phyloP scores from a whole-genome alignment of 2,888 invertebrate species.

The Lobophora halterata region DNA sequence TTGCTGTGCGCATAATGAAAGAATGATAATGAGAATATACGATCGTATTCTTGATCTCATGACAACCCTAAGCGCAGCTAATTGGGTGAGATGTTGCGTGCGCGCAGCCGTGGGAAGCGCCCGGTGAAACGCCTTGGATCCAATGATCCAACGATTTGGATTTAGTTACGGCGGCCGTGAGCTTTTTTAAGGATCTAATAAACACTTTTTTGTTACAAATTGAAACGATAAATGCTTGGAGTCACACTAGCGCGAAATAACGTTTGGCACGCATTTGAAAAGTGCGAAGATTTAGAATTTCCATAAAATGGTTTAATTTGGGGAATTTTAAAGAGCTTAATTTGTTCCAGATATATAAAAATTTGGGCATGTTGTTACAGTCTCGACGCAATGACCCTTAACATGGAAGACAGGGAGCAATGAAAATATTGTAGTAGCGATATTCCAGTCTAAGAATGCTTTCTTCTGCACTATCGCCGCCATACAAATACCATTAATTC shows the following conservation, averaged over 20 bases:
- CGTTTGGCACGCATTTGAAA: constrained; percentile 23
- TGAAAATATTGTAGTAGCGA: too few species aligned
- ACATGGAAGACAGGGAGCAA: too few species aligned
- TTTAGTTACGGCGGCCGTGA: constrained; percentile 55
- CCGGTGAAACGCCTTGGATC: constrained; percentile 56
- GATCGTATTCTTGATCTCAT: not conserved
- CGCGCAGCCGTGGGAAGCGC: constrained; percentile 66
- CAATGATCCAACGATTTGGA: constrained; percentile 54
- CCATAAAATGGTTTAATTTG: too few species aligned
- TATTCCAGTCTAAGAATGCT: too few species aligned
- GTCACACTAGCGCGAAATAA: constrained; percentile 27
- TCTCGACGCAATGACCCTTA: too few species aligned
- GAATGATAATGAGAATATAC: not conserved
- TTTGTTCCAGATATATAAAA: too few species aligned
- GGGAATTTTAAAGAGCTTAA: too few species aligned
- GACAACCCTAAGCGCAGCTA: constrained; percentile 35
- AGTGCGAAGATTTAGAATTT: too few species aligned
- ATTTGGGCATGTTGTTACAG: too few species aligned
- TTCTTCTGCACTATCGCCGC: too few species aligned
- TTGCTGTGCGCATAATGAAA: not conserved
- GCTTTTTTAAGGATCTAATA: constrained; percentile 20
- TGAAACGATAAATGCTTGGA: constrained; percentile 24
- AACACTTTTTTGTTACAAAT: constrained; percentile 26
- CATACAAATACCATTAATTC: too few species aligned
- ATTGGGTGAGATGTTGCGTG: constrained; percentile 65